phyloP scores from a whole-genome alignment of 1,140 invertebrate species.

The Anoplophora glabripennis region DNA sequence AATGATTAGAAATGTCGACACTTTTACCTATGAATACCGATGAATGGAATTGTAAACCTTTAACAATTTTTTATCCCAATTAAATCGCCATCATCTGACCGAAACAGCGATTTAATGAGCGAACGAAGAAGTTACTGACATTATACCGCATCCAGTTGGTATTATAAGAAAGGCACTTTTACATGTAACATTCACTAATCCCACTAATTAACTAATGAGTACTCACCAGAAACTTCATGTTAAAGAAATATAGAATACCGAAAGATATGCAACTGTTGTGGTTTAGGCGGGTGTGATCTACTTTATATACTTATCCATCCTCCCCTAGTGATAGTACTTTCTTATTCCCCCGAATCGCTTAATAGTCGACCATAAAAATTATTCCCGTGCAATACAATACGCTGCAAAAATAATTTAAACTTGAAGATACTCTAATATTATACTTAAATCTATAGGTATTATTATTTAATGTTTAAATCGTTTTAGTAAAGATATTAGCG shows the following conservation, averaged over 20 bases:
- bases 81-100: neutral
- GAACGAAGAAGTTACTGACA: neutral
- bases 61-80: neutral
- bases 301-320: slow-evolving; percentile 34
- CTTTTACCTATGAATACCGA: neutral
- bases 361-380: slow-evolving; percentile 4
- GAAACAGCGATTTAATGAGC: neutral
- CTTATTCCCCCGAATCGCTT: slow-evolving; percentile 10
- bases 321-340: slow-evolving; percentile 36
- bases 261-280: slow-evolving; percentile 31
- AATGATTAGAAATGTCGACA: no score
- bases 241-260: slow-evolving; percentile 16
- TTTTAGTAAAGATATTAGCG: no score
- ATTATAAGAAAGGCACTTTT: neutral
- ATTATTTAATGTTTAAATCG: no score
- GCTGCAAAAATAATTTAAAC: no score
- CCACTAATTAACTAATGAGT: neutral
- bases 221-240: slow-evolving; percentile 38
- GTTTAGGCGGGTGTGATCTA: slow-evolving; percentile 24
- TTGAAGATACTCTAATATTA: no score
- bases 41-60: neutral
- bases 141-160: neutral
- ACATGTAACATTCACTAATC: no score
- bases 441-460: no score
- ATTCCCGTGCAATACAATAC: slow-evolving; percentile 3